A percentile compares a stretch with the other conserved stretches of the same genome.
Conservation (phyloP, 1,140 invertebrate genomes). For the Andrena cerasifolii region DNA sequence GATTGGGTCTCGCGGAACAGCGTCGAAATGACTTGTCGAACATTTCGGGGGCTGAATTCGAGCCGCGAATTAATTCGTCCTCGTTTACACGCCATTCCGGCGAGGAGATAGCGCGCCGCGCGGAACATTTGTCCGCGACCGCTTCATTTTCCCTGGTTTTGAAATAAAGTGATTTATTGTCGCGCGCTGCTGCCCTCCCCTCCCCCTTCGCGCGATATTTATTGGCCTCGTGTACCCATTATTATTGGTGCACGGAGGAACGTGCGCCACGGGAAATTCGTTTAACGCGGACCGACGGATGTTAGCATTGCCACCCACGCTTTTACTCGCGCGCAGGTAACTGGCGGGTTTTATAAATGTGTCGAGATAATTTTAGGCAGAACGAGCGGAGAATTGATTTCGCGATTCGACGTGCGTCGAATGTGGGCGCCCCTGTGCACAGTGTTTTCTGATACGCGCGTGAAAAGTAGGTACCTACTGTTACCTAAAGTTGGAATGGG, state of each 20-base stretch:
- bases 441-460: too few species aligned
- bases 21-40: constrained; percentile 43
- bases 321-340: background rate
- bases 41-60: constrained; percentile 5
- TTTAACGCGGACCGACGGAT: constrained; percentile 29
- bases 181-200: background rate
- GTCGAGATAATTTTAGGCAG: background rate
- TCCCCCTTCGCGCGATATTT: too few species aligned
- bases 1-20: background rate
- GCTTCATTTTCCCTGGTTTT: constrained; percentile 50
- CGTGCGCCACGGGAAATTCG: constrained; percentile 1
- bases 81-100: constrained; percentile 50
- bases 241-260: constrained; percentile 12
- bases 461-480: too few species aligned
- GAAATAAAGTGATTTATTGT: constrained; percentile 54
- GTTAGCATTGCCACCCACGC: background rate
- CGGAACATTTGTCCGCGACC: constrained; percentile 45
- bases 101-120: constrained; percentile 19
- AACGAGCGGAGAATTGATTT: background rate
- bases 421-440: background rate
- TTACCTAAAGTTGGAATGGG: too few species aligned
- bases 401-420: background rate
- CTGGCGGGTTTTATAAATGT: background rate
- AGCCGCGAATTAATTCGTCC: constrained; percentile 46
- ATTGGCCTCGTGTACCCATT: constrained; percentile 41